Percentiles rank a stretch among this genome's conserved stretches.
Conservation (phyloP, 2,113 vertebrate genomes). For the Vicugna pacos region DNA sequence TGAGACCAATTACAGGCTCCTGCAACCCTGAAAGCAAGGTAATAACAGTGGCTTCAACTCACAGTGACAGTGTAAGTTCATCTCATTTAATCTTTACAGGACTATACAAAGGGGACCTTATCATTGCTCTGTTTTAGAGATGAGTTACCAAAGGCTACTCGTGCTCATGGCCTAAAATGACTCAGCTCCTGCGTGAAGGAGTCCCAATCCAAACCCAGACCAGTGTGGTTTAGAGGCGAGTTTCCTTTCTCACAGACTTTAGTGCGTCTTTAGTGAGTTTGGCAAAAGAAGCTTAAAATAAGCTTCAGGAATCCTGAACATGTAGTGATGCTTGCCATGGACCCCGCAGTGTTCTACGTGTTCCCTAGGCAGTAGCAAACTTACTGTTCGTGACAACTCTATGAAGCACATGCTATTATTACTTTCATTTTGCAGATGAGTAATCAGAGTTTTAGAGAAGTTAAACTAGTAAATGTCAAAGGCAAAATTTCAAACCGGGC, state of each 20-base stretch:
- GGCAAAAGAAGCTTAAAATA: not conserved
- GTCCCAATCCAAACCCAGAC: not conserved
- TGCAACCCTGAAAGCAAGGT: not conserved
- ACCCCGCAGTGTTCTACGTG: not conserved
- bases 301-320: not conserved
- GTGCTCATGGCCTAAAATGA: not conserved
- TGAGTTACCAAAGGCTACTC: not conserved
- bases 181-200: not conserved
- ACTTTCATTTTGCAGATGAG: slow-evolving; percentile 13
- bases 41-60: not conserved
- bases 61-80: not conserved
- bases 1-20: not conserved
- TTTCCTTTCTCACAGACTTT: not conserved
- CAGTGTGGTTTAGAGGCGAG: fast-evolving
- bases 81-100: not conserved
- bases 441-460: slow-evolving; percentile 18
- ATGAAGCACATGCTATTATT: slow-evolving; percentile 18
- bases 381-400: not conserved
- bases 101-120: not conserved
- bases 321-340: not conserved
- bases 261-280: not conserved
- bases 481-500: slow-evolving; percentile 19
- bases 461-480: slow-evolving; percentile 50
- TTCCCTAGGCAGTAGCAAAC: not conserved
- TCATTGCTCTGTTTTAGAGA: not conserved